These are phyloP conservation scores for Channa argus DNA, from an alignment of 2,113 vertebrate species.

Conservation along the genomic window DNA sequence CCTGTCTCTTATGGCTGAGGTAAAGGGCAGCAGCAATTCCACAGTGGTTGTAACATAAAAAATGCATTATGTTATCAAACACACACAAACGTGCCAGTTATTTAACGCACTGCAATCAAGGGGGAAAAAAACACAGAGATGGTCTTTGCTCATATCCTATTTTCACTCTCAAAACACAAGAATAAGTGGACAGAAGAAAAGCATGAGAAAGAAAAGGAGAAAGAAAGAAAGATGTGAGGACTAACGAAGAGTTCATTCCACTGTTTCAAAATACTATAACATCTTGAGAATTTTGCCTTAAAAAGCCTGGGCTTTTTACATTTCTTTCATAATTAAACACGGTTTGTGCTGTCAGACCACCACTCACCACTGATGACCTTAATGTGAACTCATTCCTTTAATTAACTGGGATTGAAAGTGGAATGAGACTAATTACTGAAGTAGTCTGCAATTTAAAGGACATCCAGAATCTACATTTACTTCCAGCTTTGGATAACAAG, in stretches of 20 bases:
- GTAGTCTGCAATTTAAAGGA: conserved; percentile 37
- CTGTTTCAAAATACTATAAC: background rate
- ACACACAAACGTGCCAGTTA: background rate
- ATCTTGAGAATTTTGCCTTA: background rate
- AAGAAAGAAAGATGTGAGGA: no score
- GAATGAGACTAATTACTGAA: conserved; percentile 58
- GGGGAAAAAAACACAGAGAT: no score
- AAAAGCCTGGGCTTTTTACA: background rate
- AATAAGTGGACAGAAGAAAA: background rate
- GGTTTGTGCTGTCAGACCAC: conserved; percentile 12
- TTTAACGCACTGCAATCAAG: background rate
- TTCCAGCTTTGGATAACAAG: conserved; percentile 20
- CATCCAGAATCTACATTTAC: conserved; percentile 30
- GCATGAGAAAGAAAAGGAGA: background rate
- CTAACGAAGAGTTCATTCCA: background rate
- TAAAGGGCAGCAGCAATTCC: conserved; percentile 12
- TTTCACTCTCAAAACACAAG: background rate
- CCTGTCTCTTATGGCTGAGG: background rate
- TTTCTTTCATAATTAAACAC: conserved; percentile 37
- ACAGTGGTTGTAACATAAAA: conserved; percentile 13
- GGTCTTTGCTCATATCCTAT: no score
- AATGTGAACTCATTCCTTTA: conserved; percentile 53
- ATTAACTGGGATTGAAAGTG: conserved; percentile 38
- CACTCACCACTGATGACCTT: conserved; percentile 34
- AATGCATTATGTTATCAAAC: background rate